Conservation (phyloP, 1,140 invertebrate genomes). For the Drosophila truncata region DNA sequence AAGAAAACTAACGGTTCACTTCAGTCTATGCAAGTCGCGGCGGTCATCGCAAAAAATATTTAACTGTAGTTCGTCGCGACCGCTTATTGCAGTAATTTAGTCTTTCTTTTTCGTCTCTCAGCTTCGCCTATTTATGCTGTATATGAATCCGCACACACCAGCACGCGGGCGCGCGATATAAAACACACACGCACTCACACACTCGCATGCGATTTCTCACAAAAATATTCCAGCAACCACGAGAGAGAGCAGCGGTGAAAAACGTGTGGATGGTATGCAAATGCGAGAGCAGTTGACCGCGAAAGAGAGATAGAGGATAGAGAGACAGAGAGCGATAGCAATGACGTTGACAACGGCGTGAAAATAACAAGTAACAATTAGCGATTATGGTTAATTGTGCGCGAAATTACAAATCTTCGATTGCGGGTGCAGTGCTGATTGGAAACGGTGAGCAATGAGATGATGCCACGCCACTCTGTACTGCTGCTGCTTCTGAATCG, state of each 20-base stretch:
- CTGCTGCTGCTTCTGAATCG: slow-evolving; percentile 44
- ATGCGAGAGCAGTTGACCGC: slow-evolving; percentile 41
- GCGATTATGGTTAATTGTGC: slow-evolving; percentile 38
- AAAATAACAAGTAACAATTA: slow-evolving; percentile 52
- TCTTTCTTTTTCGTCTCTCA: slow-evolving; percentile 47
- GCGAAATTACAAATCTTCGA: slow-evolving; percentile 17
- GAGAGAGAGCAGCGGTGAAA: slow-evolving; percentile 53
- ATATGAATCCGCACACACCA: slow-evolving; percentile 33
- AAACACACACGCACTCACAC: slow-evolving; percentile 21
- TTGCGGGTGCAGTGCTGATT: slow-evolving; percentile 25
- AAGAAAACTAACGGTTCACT: slow-evolving; percentile 44
- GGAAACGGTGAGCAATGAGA: slow-evolving; percentile 56
- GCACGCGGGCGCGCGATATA: slow-evolving; percentile 26
- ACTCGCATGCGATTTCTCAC: slow-evolving; percentile 33
- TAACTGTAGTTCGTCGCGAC: slow-evolving; percentile 69
- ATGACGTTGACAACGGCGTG: slow-evolving; percentile 67
- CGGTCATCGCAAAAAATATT: slow-evolving; percentile 56
- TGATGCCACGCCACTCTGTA: slow-evolving; percentile 63
- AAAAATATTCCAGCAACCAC: slow-evolving; percentile 59
- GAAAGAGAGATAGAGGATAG: slow-evolving; percentile 37
- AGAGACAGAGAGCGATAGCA: slow-evolving; percentile 32
- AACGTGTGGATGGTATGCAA: slow-evolving; percentile 63
- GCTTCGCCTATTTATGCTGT: slow-evolving; percentile 73
- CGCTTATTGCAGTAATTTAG: slow-evolving; percentile 75
- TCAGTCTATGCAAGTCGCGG: slow-evolving; percentile 25